Evolutionary conservation across 92 coral and sea anemone genomes (phyloP).

Genomic region (Pocillopora meandrina): DNA sequence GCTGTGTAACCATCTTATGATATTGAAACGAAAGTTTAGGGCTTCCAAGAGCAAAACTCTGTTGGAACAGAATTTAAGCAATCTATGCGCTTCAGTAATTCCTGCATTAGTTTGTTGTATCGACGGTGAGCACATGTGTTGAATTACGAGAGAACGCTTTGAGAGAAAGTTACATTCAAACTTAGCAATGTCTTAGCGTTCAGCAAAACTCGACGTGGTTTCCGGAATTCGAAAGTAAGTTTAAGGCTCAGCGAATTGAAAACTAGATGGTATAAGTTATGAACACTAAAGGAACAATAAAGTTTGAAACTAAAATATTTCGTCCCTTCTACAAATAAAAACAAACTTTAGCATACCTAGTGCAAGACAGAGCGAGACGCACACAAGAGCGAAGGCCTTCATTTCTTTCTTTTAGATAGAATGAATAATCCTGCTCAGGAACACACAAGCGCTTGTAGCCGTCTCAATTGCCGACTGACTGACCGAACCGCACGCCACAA

Average conservation of each 20-base stretch:
- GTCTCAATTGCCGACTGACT: neutral
- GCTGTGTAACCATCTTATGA: neutral
- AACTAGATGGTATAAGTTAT: too few species aligned
- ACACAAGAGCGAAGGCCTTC: constrained; percentile 1
- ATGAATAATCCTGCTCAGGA: neutral
- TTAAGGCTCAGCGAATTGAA: too few species aligned
- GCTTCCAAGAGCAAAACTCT: neutral
- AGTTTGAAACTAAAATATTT: neutral
- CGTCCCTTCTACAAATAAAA: neutral
- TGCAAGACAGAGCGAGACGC: constrained; percentile 20
- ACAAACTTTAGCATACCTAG: constrained; percentile 18
- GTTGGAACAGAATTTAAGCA: neutral
- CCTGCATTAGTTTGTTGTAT: neutral
- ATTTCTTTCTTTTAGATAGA: constrained; percentile 20
- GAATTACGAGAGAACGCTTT: too few species aligned
- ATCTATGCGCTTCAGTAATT: neutral
- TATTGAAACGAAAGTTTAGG: neutral
- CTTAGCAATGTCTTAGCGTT: neutral
- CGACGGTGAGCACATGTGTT: neutral
- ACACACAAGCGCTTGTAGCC: neutral
- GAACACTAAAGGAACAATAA: neutral
- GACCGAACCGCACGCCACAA: constrained; percentile 3
- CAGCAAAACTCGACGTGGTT: too few species aligned
- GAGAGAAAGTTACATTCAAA: neutral
- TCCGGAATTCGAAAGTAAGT: too few species aligned